Percentiles rank a stretch among this genome's conserved stretches.
Evolutionary conservation across 2,113 vertebrate genomes (phyloP).

Genomic region (Boulengeromyrus knoepffleri): DNA sequence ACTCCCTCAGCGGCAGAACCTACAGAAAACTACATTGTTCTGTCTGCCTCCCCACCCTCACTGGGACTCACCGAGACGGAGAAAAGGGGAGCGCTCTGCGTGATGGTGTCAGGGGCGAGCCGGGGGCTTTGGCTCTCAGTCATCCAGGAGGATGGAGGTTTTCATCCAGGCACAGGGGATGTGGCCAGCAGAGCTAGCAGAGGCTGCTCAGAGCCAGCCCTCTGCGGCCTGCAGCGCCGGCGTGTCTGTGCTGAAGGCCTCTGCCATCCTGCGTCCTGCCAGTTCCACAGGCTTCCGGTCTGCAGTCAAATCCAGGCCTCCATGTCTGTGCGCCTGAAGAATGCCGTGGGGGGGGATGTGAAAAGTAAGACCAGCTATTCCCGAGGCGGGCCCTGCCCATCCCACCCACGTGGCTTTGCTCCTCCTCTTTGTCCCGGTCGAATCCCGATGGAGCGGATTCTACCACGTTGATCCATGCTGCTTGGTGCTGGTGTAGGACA

Average conservation of each 20-base stretch:
- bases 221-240: not conserved
- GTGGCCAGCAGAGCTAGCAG: not conserved
- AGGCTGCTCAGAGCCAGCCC: not conserved
- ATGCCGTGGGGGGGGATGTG: not conserved
- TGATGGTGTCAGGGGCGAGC: not conserved
- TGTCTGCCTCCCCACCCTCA: not conserved
- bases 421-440: not conserved
- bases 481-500: not conserved
- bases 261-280: not conserved
- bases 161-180: not conserved
- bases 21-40: constrained; percentile 9
- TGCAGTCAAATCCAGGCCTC: not conserved
- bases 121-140: not conserved
- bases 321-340: not conserved
- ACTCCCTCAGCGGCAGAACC: not conserved
- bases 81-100: not conserved
- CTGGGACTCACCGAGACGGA: not conserved
- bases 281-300: not conserved
- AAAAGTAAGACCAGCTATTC: not conserved
- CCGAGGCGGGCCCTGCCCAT: not conserved
- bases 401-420: not conserved
- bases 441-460: not conserved
- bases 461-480: not conserved
- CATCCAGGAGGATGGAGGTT: not conserved
- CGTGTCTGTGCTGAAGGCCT: not conserved